These are phyloP conservation scores for Oreochromis spilurus DNA, from an alignment of 2,113 vertebrate species.

Conservation along the genomic window DNA sequence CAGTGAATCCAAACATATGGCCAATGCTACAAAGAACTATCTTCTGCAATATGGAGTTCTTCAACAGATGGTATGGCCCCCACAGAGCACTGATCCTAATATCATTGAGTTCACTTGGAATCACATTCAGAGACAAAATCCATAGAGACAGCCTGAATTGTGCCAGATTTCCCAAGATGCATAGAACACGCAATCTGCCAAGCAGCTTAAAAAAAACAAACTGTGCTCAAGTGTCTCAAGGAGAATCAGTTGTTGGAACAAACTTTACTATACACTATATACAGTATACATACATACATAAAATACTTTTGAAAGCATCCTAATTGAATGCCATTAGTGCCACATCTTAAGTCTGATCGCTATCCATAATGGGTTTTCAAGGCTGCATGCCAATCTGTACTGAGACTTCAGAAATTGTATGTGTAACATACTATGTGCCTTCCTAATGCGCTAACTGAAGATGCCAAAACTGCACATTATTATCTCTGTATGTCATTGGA, in stretches of 20 bases:
- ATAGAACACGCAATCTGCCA: background rate
- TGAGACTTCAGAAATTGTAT: background rate
- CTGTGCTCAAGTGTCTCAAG: background rate
- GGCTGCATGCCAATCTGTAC: background rate
- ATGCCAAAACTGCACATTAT: background rate
- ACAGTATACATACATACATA: background rate
- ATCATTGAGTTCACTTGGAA: background rate
- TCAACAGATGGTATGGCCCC: background rate
- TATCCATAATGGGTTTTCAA: background rate
- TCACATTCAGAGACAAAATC: background rate
- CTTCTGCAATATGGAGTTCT: background rate
- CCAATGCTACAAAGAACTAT: background rate
- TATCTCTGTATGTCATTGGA: background rate
- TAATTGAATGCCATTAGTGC: background rate
- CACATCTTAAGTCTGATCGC: background rate
- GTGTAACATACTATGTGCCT: background rate
- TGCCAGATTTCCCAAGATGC: background rate
- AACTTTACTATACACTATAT: background rate
- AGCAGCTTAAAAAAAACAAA: background rate
- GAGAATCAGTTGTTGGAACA: background rate
- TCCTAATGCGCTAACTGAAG: background rate
- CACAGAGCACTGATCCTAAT: background rate
- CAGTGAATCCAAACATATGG: background rate
- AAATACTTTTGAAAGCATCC: background rate
- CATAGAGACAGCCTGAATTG: background rate